Conservation (phyloP, 2,888 invertebrate species). For the Lacanobia oleracea region DNA sequence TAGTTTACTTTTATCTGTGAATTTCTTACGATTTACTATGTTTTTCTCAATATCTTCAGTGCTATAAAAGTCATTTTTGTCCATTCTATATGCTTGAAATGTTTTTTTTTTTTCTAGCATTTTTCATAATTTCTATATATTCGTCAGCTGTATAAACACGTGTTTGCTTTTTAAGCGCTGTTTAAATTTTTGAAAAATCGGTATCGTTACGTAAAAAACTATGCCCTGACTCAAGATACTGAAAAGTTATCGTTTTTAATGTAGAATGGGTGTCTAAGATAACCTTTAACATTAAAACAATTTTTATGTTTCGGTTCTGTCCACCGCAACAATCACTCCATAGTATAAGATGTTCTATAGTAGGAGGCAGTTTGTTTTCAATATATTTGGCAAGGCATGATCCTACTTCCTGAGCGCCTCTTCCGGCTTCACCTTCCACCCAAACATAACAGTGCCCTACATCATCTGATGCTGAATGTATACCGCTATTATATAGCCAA, state of each 20-base stretch:
- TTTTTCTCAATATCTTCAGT: no score
- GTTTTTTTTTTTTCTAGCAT: no score
- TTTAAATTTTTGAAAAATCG: constrained; percentile 48
- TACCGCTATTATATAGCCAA: constrained; percentile 49
- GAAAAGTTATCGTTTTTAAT: constrained; percentile 34
- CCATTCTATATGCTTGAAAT: no score
- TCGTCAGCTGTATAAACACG: constrained; percentile 44
- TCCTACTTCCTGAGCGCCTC: constrained; percentile 50
- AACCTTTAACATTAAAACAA: no score
- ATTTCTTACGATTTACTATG: no score
- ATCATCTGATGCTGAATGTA: constrained; percentile 34
- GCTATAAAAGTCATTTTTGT: no score
- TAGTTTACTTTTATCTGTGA: no score
- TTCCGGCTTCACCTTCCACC: constrained; percentile 41
- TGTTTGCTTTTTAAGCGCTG: background rate
- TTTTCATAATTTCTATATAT: constrained; percentile 18
- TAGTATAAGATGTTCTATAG: constrained; percentile 16
- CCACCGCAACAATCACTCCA: constrained; percentile 30
- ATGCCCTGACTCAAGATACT: constrained; percentile 49
- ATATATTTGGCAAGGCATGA: no score
- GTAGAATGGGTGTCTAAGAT: no score
- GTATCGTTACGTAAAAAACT: constrained; percentile 50
- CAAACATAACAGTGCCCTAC: constrained; percentile 44
- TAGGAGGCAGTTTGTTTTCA: no score
- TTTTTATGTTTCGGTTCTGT: constrained; percentile 51